phyloP scores from a whole-genome alignment of 2,888 invertebrate genomes.

The Dinocampus coccinellae region DNA sequence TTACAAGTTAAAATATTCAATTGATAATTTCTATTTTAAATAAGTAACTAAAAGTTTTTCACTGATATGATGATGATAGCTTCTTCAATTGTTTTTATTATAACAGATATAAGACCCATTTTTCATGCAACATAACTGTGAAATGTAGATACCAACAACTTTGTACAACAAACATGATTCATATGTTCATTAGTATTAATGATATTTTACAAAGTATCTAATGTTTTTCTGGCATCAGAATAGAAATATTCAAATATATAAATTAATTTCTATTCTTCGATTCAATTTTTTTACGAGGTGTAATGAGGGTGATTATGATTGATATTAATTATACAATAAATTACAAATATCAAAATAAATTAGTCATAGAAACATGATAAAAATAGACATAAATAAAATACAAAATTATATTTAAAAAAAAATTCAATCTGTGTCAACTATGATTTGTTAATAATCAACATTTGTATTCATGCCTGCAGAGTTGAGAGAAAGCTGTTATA shows the following conservation, averaged over 20 bases:
- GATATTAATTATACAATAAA: not conserved
- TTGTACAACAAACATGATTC: not conserved
- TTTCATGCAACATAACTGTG: conserved; percentile 28
- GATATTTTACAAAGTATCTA: not conserved
- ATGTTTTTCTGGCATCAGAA: not conserved
- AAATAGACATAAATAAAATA: not conserved
- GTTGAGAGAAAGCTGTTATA: conserved; percentile 23
- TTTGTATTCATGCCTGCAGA: conserved; percentile 24
- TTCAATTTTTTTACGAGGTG: not conserved
- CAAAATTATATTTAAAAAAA: not conserved
- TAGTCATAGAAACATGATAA: not conserved
- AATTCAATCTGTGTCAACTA: conserved; percentile 6
- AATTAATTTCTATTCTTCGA: not conserved
- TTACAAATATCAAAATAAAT: not conserved
- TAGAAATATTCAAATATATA: not conserved
- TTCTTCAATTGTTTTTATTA: not conserved
- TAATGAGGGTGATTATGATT: not conserved
- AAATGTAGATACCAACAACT: conserved; percentile 6
- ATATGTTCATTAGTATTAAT: not conserved
- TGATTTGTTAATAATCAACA: not conserved
- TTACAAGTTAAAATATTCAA: not conserved
- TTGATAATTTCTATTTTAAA: not conserved
- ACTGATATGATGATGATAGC: not conserved
- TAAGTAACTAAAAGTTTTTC: not conserved
- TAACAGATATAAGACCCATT: conserved; percentile 16